These are phyloP conservation scores for Lepus timidus DNA, from an alignment of 2,113 vertebrate species.

Conservation along the genomic window DNA sequence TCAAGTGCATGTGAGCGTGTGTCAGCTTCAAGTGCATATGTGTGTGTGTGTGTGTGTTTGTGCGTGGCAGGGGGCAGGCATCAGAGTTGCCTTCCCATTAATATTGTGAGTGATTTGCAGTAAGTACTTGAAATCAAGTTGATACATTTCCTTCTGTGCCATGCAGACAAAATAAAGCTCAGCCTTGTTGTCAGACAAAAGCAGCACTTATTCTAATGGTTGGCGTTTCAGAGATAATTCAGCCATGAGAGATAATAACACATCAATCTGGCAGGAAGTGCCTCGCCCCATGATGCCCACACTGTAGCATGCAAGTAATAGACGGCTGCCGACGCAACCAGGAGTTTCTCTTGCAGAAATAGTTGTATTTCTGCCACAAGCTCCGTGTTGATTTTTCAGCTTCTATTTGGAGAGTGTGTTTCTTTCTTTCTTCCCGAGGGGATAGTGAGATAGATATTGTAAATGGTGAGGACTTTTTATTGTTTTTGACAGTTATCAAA, in stretches of 20 bases:
- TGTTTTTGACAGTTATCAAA: conserved; percentile 77
- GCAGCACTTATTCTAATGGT: conserved; percentile 60
- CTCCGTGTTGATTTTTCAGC: neutral
- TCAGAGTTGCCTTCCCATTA: neutral
- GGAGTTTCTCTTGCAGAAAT: conserved; percentile 41
- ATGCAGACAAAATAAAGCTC: conserved; percentile 25
- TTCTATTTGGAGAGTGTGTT: conserved; percentile 69
- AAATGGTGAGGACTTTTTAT: conserved; percentile 68
- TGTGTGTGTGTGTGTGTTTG: neutral
- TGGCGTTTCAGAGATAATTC: conserved; percentile 74
- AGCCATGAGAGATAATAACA: conserved; percentile 65
- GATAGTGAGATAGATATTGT: conserved; percentile 63
- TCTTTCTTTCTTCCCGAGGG: conserved; percentile 69
- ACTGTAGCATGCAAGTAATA: conserved; percentile 29
- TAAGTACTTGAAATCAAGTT: conserved; percentile 52
- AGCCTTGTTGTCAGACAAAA: conserved; percentile 66
- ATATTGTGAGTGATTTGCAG: conserved; percentile 50
- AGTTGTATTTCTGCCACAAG: conserved; percentile 4
- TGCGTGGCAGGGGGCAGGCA: neutral
- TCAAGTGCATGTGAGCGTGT: accelerated
- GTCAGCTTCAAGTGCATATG: neutral
- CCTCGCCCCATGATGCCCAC: neutral
- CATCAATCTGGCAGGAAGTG: conserved; percentile 69
- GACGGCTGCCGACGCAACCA: conserved; percentile 42
- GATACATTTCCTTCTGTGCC: neutral